Percentiles rank a stretch among this genome's conserved stretches.
Conservation (phyloP, 2,113 vertebrate genomes). For the Dicrurus megarhynchus region DNA sequence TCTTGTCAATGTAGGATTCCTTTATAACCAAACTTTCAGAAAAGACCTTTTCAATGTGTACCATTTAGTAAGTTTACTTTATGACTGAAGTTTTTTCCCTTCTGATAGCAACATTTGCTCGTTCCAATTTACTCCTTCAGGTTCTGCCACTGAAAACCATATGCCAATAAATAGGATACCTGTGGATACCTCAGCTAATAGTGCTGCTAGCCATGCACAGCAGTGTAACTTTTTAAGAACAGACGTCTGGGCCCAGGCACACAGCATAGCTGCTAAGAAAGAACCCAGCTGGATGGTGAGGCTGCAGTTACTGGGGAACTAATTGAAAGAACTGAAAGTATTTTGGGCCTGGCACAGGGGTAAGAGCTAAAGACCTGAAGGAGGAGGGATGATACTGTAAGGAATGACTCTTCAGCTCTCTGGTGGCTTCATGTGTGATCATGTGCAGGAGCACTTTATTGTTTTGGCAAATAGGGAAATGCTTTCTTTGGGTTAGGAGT, state of each 20-base stretch:
- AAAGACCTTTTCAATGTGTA: background rate
- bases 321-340: background rate
- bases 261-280: background rate
- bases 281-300: background rate
- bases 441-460: background rate
- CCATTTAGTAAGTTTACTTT: background rate
- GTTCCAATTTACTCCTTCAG: background rate
- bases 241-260: background rate
- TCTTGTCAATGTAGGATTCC: background rate
- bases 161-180: background rate
- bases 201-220: background rate
- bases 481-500: background rate
- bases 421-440: background rate
- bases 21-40: background rate
- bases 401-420: background rate
- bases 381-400: fast-evolving
- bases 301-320: background rate
- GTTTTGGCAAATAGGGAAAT: background rate
- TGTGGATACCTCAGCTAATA: background rate
- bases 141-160: background rate
- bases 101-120: background rate
- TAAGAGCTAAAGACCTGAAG: background rate
- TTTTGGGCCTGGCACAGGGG: background rate
- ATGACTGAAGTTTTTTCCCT: background rate
- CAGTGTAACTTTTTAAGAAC: background rate